Base-by-base conservation (phyloP, 2,797 vertebrate species). In the Strix occidentalis region DNA sequence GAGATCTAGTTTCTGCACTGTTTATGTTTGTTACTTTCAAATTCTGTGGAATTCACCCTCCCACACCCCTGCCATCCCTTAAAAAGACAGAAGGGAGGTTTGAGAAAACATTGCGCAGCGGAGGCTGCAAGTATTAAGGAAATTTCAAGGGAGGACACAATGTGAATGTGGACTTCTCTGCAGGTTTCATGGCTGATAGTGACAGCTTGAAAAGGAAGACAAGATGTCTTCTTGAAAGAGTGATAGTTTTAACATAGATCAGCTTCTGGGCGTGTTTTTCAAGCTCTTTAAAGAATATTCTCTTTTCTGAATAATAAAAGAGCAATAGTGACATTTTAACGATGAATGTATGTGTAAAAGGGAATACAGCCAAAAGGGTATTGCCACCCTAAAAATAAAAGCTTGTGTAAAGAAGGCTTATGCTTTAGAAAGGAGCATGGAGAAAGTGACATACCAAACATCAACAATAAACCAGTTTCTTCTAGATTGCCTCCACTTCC, bases 371-470 rank as follows among this genome's bases (percentile, higher is more conserved):
- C 84, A 88, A 81, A 91, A 93, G 83, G 16, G 26, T 90, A 46
- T 78, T 84, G 46, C 90, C 58, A 87, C 80, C 61, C 63, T 72
- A 72, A 88, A 95, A 82, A 69, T 24, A 66, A 79, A 96, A 66
- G 9, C 69, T 81, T 60, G 26, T 58, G 51, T 81, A 75, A 75
- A 85, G 78, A 61, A 75, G 54, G n/a, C 54, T 84, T 86, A 12
- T 87, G 16, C 54, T 89, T 85, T 69, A 81, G 85, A 81, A 96
- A 85, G 65, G 33, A 89, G 35, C 31, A 33, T 29, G 19, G 61
- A 68, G 61, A n/a, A 95, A 88, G 58, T 86, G 87, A 81, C 70
- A 95, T 93, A 84, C 88, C 72, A 92, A 93, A 26, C 70, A 87
- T 66, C 75, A 71, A 79, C 33, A 74, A 46, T 54, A 74, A 85